These are phyloP conservation scores for Irena cyanogastra DNA, from an alignment of 2,113 vertebrate species.

Conservation along the genomic window DNA sequence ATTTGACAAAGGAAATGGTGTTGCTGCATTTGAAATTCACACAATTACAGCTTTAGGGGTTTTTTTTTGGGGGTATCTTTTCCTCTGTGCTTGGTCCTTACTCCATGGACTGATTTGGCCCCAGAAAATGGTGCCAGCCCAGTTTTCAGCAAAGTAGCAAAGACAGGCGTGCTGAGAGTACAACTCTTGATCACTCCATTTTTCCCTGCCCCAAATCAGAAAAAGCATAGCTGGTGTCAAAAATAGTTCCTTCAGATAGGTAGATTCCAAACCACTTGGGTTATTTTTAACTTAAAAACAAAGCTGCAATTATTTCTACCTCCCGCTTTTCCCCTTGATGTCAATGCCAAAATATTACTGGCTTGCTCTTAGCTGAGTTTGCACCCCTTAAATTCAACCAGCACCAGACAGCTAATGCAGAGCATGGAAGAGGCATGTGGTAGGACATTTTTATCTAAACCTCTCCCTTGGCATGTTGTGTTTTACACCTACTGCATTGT, in stretches of 20 bases:
- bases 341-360: background rate
- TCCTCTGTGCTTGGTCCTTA: background rate
- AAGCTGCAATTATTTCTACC: conserved; percentile 1
- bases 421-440: background rate
- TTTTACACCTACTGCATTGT: background rate
- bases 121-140: background rate
- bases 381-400: background rate
- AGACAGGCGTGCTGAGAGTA: background rate
- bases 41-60: background rate
- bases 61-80: background rate
- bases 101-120: background rate
- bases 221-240: background rate
- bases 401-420: background rate
- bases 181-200: background rate
- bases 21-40: background rate
- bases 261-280: background rate
- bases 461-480: background rate
- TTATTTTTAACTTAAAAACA: conserved; percentile 9
- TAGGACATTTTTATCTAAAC: background rate
- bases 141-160: background rate
- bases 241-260: background rate
- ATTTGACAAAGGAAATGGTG: background rate
- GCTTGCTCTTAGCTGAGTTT: background rate
- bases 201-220: background rate
- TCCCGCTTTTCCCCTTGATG: background rate